A percentile compares a stretch with the other conserved stretches of the same genome.
phyloP scores from a whole-genome alignment of 2,113 vertebrate genomes.

The Sturnus vulgaris region DNA sequence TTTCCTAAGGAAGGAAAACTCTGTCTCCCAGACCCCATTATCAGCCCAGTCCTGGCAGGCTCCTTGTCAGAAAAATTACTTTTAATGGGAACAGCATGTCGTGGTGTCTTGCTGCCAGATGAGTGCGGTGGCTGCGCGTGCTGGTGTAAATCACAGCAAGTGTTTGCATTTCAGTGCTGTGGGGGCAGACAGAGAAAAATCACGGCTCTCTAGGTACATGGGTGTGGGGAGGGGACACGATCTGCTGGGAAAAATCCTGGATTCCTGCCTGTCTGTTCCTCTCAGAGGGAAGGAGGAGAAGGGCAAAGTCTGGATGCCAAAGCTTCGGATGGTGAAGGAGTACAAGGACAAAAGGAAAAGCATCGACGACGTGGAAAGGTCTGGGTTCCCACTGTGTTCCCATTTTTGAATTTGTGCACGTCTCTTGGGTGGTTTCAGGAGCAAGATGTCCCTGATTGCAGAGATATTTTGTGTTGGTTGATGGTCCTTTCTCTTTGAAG shows the following conservation, averaged over 20 bases:
- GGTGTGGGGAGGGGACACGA: not conserved
- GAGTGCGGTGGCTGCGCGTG: not conserved
- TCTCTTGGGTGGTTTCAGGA: not conserved
- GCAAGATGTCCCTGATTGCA: not conserved
- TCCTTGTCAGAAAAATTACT: conserved; percentile 43
- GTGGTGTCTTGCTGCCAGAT: not conserved
- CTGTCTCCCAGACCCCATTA: not conserved
- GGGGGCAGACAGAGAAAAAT: not conserved
- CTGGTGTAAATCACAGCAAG: not conserved
- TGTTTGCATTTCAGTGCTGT: not conserved
- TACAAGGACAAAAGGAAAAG: conserved; percentile 33
- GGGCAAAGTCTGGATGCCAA: conserved; percentile 72
- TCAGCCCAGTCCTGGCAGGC: not conserved
- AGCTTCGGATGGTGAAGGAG: conserved; percentile 70
- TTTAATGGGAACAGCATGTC: conserved; percentile 37
- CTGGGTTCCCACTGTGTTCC: not conserved
- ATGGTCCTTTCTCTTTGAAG: not conserved
- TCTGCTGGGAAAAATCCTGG: not conserved
- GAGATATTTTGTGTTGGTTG: not conserved
- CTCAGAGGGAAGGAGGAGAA: conserved; percentile 77
- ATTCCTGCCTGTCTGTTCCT: not conserved
- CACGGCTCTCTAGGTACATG: not conserved
- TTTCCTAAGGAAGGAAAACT: conserved; percentile 24
- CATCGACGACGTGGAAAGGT: conserved; percentile 12
- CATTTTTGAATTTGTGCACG: accelerated